phyloP scores from a whole-genome alignment of 2,797 vertebrate genomes.

The Chaetophractus vellerosus region DNA sequence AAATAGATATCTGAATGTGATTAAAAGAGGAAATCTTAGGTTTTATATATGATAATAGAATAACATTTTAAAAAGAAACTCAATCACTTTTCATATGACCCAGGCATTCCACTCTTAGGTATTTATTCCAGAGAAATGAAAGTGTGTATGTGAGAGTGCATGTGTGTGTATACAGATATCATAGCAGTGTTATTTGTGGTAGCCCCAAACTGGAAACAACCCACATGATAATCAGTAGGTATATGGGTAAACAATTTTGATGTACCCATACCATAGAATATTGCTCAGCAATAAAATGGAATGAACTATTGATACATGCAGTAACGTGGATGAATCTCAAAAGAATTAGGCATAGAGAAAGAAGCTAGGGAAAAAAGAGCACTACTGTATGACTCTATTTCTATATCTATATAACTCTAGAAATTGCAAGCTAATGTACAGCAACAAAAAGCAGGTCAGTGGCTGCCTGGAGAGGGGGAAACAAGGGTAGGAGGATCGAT shows the following conservation, averaged over 20 bases:
- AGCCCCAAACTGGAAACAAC: slow-evolving; percentile 18
- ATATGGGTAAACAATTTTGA: not conserved
- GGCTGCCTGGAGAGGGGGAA: not conserved
- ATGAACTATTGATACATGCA: not conserved
- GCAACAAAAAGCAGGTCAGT: not conserved
- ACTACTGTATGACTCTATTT: not conserved
- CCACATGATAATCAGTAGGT: not conserved
- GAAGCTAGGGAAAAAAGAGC: not conserved
- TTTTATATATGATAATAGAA: no score
- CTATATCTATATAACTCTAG: not conserved
- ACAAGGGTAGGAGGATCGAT: not conserved
- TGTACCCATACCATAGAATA: not conserved
- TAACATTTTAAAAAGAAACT: no score
- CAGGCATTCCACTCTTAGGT: no score
- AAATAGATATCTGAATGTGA: no score
- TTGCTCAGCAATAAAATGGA: not conserved
- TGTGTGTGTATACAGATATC: not conserved
- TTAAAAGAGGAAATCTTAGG: no score
- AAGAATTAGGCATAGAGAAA: slow-evolving; percentile 20
- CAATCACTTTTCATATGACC: no score
- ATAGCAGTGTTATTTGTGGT: slow-evolving; percentile 6
- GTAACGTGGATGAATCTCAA: slow-evolving; percentile 37
- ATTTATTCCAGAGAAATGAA: no score
- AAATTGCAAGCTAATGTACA: not conserved
- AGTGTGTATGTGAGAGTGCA: no score